Conservation (phyloP, 2,888 invertebrate genomes). For the Drosophila phalerata region DNA sequence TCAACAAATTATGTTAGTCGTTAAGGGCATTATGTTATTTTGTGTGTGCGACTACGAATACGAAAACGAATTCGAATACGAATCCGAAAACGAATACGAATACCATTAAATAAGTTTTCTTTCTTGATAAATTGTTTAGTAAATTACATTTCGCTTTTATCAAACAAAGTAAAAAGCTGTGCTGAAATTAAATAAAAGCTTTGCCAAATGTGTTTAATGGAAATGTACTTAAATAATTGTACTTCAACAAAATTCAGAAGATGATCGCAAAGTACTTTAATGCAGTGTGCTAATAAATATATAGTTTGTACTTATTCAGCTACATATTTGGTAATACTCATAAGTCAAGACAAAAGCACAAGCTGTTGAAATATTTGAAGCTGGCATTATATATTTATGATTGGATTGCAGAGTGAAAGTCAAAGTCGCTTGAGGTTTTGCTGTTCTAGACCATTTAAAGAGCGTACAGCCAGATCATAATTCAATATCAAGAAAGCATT, state of each 20-base stretch:
- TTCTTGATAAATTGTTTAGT: slow-evolving; percentile 17
- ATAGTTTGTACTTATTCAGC: not conserved
- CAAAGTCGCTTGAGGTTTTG: slow-evolving; percentile 8
- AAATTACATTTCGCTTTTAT: slow-evolving; percentile 23
- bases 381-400: slow-evolving; percentile 55
- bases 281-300: not conserved
- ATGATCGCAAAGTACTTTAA: not conserved
- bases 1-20: slow-evolving; percentile 77
- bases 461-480: slow-evolving; percentile 65
- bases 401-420: slow-evolving; percentile 24
- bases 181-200: slow-evolving; percentile 16
- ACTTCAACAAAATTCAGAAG: slow-evolving; percentile 5
- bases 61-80: not conserved
- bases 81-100: not conserved
- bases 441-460: slow-evolving; percentile 58
- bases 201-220: not conserved
- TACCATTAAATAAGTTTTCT: slow-evolving; percentile 9
- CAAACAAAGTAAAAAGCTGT: slow-evolving; percentile 13
- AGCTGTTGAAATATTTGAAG: slow-evolving; percentile 47
- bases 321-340: not conserved
- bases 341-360: slow-evolving; percentile 36
- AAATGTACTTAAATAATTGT: slow-evolving; percentile 9
- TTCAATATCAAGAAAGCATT: slow-evolving; percentile 74
- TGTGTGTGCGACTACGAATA: slow-evolving; percentile 11
- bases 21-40: slow-evolving; percentile 30